Evolutionary conservation across 2,888 invertebrate species (phyloP).

Genomic region (Oasisia sp.): DNA sequence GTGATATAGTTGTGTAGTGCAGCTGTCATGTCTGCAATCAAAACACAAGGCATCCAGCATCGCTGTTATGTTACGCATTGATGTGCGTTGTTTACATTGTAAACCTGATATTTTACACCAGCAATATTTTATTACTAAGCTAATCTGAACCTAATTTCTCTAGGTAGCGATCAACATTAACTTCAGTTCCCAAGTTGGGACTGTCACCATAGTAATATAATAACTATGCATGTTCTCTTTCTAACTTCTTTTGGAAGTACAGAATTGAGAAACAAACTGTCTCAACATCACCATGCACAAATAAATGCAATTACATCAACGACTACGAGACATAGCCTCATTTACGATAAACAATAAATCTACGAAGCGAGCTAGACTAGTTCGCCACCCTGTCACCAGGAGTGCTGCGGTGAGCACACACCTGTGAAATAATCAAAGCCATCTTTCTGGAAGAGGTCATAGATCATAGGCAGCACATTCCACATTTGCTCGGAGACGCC

Average conservation of each 20-base stretch:
- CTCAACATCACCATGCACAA: background rate
- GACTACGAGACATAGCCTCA: background rate
- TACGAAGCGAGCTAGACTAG: background rate
- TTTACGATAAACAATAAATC: background rate
- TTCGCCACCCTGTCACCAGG: background rate
- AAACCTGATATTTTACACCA: background rate
- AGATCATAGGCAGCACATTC: conserved; percentile 82
- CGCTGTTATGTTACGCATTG: background rate
- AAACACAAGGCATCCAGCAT: background rate
- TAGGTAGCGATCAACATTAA: background rate
- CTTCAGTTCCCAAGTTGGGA: background rate
- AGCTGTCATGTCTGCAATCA: conserved; percentile 92
- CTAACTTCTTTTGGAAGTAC: no score
- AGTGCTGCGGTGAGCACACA: conserved; percentile 41
- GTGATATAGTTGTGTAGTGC: conserved; percentile 97
- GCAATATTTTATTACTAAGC: background rate
- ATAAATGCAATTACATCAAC: background rate
- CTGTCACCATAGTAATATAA: background rate
- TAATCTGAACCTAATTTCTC: no score
- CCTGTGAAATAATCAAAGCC: conserved; percentile 89
- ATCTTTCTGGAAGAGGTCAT: conserved; percentile 88
- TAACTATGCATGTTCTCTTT: background rate
- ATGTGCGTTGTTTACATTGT: background rate
- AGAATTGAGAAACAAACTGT: background rate
- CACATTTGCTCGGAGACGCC: conserved; percentile 94